phyloP scores from a whole-genome alignment of 2,888 invertebrate species.

The Sinotaia quadrata region DNA sequence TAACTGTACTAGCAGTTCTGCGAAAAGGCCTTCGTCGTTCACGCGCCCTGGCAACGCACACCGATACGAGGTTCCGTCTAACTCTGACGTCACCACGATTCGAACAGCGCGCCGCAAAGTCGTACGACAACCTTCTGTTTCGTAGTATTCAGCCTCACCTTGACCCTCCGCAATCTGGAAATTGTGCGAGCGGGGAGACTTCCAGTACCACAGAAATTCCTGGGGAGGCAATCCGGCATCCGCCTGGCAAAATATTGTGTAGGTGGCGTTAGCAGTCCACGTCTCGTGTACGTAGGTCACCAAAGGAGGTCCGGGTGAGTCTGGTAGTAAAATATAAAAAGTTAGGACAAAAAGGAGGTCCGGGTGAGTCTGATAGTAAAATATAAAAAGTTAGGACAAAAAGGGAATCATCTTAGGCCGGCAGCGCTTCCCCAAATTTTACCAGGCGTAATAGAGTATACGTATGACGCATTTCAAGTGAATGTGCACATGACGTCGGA shows the following conservation, averaged over 20 bases:
- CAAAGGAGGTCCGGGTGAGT: neutral
- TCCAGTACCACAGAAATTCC: slow-evolving; percentile 24
- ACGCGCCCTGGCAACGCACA: slow-evolving; percentile 31
- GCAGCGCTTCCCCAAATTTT: no score
- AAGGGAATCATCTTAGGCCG: no score
- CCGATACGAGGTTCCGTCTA: slow-evolving; percentile 22
- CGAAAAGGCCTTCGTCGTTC: slow-evolving; percentile 19
- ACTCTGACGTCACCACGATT: slow-evolving; percentile 13
- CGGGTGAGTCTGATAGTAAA: neutral
- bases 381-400: neutral
- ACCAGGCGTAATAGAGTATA: no score
- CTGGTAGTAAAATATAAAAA: neutral
- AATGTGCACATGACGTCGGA: neutral
- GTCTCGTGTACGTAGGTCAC: slow-evolving; percentile 1
- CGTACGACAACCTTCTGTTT: slow-evolving; percentile 22
- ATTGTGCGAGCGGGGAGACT: neutral
- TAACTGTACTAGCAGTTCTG: slow-evolving; percentile 11
- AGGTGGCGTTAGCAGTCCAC: neutral
- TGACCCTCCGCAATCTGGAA: slow-evolving; percentile 23
- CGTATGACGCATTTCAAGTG: no score
- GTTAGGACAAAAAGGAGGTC: neutral
- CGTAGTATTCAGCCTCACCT: slow-evolving; percentile 8
- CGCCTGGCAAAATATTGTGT: slow-evolving; percentile 2
- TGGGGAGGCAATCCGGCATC: slow-evolving; percentile 13
- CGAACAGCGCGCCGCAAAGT: slow-evolving; percentile 17